Evolutionary conservation across 2,113 vertebrate species (phyloP).

Genomic region (Galeopterus variegatus): DNA sequence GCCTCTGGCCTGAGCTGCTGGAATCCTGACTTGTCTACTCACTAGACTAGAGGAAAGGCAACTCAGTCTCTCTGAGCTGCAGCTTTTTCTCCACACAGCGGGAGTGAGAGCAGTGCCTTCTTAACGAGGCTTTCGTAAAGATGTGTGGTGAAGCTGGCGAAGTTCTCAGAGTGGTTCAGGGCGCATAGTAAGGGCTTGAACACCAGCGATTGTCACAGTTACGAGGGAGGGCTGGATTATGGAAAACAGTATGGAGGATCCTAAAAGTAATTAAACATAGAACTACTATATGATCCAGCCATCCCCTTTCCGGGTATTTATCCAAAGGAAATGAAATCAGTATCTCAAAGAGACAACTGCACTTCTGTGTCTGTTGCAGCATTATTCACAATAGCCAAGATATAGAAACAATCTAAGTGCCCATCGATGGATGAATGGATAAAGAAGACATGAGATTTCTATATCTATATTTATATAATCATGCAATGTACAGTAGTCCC

Average conservation of each 20-base stretch:
- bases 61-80: neutral
- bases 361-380: neutral
- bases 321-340: neutral
- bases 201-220: rapidly evolving
- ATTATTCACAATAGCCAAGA: neutral
- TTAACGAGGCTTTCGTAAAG: rapidly evolving
- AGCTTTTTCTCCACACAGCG: rapidly evolving
- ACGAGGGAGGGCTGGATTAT: neutral
- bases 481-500: no score
- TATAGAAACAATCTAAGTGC: neutral
- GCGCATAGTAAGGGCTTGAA: neutral
- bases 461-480: no score
- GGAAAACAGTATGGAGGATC: neutral
- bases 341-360: neutral
- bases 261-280: neutral
- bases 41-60: neutral
- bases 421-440: neutral
- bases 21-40: neutral
- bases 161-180: rapidly evolving
- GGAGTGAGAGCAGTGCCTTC: neutral
- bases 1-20: neutral
- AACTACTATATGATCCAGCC: neutral
- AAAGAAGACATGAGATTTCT: neutral
- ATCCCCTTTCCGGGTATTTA: neutral
- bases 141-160: rapidly evolving